A percentile compares a stretch with the other conserved stretches of the same genome.
phyloP scores from a whole-genome alignment of 2,888 invertebrate genomes.

The Oxytorus armatus region DNA sequence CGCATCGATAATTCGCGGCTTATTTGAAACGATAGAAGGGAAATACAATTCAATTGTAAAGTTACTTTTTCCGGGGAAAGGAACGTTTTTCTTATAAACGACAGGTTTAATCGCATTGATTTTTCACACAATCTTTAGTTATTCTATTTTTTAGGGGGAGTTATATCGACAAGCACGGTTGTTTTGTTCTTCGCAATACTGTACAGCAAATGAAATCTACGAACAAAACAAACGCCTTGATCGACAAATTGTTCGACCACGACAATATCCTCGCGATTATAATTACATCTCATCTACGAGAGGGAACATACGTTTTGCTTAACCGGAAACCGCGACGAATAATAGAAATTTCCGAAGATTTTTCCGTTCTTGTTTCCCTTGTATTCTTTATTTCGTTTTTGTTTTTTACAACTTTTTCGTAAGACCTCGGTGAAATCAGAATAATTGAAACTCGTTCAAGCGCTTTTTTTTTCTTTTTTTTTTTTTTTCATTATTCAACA shows the following conservation, averaged over 20 bases:
- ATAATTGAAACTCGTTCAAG: slow-evolving; percentile 32
- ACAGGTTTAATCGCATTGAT: slow-evolving; percentile 38
- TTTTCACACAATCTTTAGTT: slow-evolving; percentile 54
- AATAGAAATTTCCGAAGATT: too few species aligned
- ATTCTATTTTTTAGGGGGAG: slow-evolving; percentile 53
- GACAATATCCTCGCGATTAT: slow-evolving; percentile 31
- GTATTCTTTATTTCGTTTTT: slow-evolving; percentile 29
- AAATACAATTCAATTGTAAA: too few species aligned
- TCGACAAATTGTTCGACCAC: slow-evolving; percentile 17
- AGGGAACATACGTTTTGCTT: too few species aligned
- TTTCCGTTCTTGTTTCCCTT: slow-evolving; percentile 32
- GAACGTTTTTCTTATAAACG: slow-evolving; percentile 5
- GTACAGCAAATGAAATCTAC: slow-evolving; percentile 68
- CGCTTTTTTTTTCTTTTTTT: slow-evolving; percentile 10
- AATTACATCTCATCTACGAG: too few species aligned
- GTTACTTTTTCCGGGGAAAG: background rate
- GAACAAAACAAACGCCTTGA: slow-evolving; percentile 46
- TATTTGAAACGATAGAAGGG: too few species aligned
- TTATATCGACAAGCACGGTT: slow-evolving; percentile 66
- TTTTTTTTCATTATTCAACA: slow-evolving; percentile 12
- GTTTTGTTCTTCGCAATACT: slow-evolving; percentile 63
- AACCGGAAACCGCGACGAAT: slow-evolving; percentile 23
- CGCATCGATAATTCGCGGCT: too few species aligned
- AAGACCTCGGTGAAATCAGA: slow-evolving; percentile 51
- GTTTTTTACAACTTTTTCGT: slow-evolving; percentile 21